phyloP scores from a whole-genome alignment of 2,113 vertebrate species.

The Nibea albiflora region DNA sequence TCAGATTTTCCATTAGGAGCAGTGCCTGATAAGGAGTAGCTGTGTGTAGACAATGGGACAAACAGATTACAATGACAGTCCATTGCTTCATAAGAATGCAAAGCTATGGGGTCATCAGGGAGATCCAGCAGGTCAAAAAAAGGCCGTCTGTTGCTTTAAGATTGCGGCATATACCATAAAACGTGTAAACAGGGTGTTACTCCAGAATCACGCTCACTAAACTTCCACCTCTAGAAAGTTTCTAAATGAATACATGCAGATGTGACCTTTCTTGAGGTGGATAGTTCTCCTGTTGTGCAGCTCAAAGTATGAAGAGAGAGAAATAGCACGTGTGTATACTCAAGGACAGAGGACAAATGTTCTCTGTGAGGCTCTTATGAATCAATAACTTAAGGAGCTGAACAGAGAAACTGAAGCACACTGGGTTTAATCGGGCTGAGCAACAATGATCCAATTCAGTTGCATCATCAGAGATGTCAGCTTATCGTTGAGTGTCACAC shows the following conservation, averaged over 20 bases:
- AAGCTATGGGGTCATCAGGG: slow-evolving; percentile 16
- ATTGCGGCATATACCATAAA: neutral
- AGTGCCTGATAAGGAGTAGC: slow-evolving; percentile 61
- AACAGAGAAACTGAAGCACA: neutral
- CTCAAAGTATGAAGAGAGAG: slow-evolving; percentile 23
- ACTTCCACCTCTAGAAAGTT: neutral
- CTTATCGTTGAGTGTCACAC: neutral
- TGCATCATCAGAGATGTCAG: neutral
- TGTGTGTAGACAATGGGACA: slow-evolving; percentile 33
- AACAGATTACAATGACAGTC: slow-evolving; percentile 41
- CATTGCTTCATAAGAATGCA: slow-evolving; percentile 33
- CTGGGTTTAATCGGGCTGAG: neutral
- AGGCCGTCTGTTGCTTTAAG: too few relatives aligned
- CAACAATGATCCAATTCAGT: neutral
- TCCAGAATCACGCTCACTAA: neutral
- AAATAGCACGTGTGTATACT: slow-evolving; percentile 11
- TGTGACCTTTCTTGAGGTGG: neutral
- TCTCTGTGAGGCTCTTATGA: slow-evolving; percentile 8
- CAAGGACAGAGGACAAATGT: slow-evolving; percentile 23
- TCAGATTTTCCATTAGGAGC: slow-evolving; percentile 59
- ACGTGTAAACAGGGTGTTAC: neutral
- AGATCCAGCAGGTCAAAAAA: slow-evolving; percentile 24
- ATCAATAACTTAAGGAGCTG: slow-evolving; percentile 35
- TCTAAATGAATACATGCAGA: neutral
- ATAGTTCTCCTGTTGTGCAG: slow-evolving; percentile 17